Conservation (phyloP, 2,113 vertebrate species). For the Cebidichthys violaceus region DNA sequence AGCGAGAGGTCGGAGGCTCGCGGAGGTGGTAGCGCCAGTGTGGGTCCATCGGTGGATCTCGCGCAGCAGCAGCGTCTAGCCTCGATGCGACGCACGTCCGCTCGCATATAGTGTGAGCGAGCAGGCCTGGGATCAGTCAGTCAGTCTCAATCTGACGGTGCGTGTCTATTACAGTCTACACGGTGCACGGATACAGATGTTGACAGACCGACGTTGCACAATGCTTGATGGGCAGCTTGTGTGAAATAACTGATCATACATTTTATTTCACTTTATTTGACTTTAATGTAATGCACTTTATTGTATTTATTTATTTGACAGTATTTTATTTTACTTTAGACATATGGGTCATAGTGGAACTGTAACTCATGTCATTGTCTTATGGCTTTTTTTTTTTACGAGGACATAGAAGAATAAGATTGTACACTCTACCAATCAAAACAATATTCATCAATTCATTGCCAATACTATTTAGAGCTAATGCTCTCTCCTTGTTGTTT, state of each 20-base stretch:
- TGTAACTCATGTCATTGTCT: neutral
- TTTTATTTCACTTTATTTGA: neutral
- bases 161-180: conserved; percentile 16
- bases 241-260: neutral
- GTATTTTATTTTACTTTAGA: neutral
- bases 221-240: conserved; percentile 4
- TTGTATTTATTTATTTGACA: neutral
- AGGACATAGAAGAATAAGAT: neutral
- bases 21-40: conserved; percentile 24
- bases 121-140: conserved; percentile 64
- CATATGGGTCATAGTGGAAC: neutral
- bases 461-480: neutral
- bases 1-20: conserved; percentile 14
- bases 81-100: conserved; percentile 56
- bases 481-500: neutral
- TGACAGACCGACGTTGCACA: neutral
- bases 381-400: neutral
- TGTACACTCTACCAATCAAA: neutral
- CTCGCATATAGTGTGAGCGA: conserved; percentile 7
- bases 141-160: conserved; percentile 5
- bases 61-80: conserved; percentile 6
- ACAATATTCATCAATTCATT: neutral
- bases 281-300: neutral
- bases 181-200: conserved; percentile 23
- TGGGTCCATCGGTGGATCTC: conserved; percentile 9